These are phyloP conservation scores for Eurosta solidaginis DNA, from an alignment of 1,140 invertebrate species.

Conservation along the genomic window DNA sequence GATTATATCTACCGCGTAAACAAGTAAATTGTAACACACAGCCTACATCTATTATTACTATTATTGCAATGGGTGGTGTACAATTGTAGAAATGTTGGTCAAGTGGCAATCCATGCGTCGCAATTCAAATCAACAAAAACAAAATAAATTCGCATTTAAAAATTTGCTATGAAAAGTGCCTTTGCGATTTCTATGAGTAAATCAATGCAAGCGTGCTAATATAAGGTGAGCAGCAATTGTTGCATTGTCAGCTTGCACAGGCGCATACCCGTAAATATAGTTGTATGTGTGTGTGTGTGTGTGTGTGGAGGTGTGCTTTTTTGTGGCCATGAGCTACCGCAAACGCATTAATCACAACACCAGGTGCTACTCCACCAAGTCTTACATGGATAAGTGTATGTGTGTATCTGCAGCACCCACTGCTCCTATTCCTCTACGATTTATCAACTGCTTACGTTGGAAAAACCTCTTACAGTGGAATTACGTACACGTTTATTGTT, in stretches of 20 bases:
- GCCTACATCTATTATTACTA: background rate
- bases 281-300: background rate
- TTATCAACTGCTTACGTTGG: too few relatives aligned
- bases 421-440: background rate
- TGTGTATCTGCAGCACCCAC: background rate
- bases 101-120: conserved; percentile 19
- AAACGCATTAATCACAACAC: conserved; percentile 27
- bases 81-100: conserved; percentile 27
- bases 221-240: background rate
- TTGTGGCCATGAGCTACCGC: background rate
- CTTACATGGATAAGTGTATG: too few relatives aligned
- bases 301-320: background rate
- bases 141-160: background rate
- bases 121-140: background rate
- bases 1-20: background rate
- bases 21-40: background rate
- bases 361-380: background rate
- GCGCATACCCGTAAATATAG: background rate
- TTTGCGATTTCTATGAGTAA: background rate
- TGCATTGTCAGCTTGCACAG: background rate
- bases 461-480: too few relatives aligned
- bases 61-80: conserved; percentile 5
- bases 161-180: conserved; percentile 19
- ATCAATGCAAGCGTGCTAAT: background rate
- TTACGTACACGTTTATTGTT: too few relatives aligned